These are phyloP conservation scores for Mesorhabditis belari DNA, from an alignment of 2,888 invertebrate species.

Conservation along the genomic window DNA sequence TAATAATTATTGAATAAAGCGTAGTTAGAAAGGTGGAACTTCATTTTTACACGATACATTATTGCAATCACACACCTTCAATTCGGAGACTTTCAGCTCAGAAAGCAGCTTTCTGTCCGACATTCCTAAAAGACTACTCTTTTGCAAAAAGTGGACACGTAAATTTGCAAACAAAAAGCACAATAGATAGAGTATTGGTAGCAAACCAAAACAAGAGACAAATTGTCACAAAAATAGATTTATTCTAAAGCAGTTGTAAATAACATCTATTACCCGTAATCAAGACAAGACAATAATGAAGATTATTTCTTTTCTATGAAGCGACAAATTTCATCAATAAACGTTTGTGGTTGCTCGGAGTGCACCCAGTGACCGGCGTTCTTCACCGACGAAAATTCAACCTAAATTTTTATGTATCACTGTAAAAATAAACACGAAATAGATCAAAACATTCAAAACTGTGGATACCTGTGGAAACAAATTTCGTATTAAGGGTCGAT, in stretches of 20 bases:
- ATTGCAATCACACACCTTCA: neutral
- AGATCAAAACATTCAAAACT: neutral
- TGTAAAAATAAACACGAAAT: conserved; percentile 22
- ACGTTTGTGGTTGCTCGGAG: conserved; percentile 76
- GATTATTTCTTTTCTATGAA: conserved; percentile 59
- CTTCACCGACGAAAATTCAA: conserved; percentile 67
- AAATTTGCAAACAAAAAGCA: neutral
- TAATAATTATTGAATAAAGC: no score
- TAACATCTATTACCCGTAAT: no score
- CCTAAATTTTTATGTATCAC: conserved; percentile 59
- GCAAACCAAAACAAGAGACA: neutral
- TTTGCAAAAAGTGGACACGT: neutral
- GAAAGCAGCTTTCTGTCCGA: neutral
- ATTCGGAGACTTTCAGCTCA: neutral
- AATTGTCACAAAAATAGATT: neutral
- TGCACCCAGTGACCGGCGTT: conserved; percentile 91
- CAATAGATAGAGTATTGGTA: no score
- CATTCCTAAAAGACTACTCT: no score
- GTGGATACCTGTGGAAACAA: conserved; percentile 22
- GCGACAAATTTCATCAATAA: conserved; percentile 64
- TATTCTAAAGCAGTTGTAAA: no score
- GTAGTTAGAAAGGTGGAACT: no score
- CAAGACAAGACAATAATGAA: no score
- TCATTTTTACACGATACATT: neutral
- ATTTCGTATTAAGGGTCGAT: conserved; percentile 42